Conservation (phyloP, 1,140 invertebrate genomes). For the Zaprionus africanus region DNA sequence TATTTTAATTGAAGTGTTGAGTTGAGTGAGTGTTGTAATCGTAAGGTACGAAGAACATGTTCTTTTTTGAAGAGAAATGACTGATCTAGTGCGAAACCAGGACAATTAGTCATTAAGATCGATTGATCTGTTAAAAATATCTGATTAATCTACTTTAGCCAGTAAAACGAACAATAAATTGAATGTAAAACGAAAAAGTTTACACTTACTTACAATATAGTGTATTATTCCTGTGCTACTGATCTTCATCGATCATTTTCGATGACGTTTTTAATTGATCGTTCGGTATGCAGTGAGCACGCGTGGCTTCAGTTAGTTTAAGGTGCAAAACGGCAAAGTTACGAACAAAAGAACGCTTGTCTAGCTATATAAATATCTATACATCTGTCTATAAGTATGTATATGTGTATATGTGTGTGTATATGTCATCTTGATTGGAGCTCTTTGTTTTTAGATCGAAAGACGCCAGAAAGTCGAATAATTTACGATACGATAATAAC, state of each 20-base stretch:
- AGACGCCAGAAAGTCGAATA: conserved; percentile 28
- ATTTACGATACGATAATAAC: background rate
- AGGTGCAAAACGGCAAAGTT: conserved; percentile 56
- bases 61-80: too few species aligned
- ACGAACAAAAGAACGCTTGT: conserved; percentile 54
- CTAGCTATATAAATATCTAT: conserved; percentile 33
- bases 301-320: conserved; percentile 26
- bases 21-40: too few species aligned
- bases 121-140: too few species aligned
- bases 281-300: conserved; percentile 45
- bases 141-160: too few species aligned
- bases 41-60: too few species aligned
- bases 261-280: conserved; percentile 48
- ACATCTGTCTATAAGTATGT: background rate
- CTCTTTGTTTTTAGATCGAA: conserved; percentile 45
- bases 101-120: too few species aligned
- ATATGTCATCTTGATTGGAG: conserved; percentile 40
- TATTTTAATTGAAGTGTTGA: too few species aligned
- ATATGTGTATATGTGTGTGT: background rate
- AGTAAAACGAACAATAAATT: too few species aligned
- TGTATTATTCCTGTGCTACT: conserved; percentile 1
- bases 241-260: conserved; percentile 21
- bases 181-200: background rate
- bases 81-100: too few species aligned
- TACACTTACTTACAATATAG: background rate